Conservation (phyloP, 2,113 vertebrate species). For the Bucco capensis region DNA sequence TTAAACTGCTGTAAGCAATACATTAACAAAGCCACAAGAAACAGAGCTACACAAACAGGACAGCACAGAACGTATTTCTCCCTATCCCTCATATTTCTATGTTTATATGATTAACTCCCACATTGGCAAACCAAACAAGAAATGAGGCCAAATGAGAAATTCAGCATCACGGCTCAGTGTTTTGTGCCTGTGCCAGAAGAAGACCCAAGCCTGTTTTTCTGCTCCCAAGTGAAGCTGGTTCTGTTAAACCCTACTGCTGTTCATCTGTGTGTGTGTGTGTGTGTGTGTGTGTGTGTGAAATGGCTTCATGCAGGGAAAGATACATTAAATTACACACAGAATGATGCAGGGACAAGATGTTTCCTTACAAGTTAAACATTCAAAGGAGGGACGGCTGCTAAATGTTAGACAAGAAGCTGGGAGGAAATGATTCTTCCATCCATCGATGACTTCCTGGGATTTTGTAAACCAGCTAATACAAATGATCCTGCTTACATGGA, state of each 20-base stretch:
- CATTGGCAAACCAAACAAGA: constrained; percentile 25
- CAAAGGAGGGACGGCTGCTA: not conserved
- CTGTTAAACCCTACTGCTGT: not conserved
- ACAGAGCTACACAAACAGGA: not conserved
- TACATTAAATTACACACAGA: not conserved
- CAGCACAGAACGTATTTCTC: not conserved
- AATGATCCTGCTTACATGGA: not conserved
- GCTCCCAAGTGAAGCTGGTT: not conserved
- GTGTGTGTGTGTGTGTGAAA: not conserved
- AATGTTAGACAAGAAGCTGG: not conserved
- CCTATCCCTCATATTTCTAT: not conserved
- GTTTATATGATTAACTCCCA: constrained; percentile 43
- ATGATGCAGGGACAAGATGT: not conserved
- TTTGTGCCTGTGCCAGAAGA: constrained; percentile 2
- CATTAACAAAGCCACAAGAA: not conserved
- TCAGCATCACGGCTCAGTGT: not conserved
- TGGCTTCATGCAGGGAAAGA: not conserved
- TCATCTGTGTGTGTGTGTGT: not conserved
- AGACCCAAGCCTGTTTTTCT: not conserved
- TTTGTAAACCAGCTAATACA: not conserved
- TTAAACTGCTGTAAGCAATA: not conserved
- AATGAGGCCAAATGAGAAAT: constrained; percentile 46
- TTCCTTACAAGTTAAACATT: not conserved
- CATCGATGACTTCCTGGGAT: not conserved
- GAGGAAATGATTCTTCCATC: not conserved